These are phyloP conservation scores for Orussus abietinus DNA, from an alignment of 1,140 invertebrate species.

Conservation along the genomic window DNA sequence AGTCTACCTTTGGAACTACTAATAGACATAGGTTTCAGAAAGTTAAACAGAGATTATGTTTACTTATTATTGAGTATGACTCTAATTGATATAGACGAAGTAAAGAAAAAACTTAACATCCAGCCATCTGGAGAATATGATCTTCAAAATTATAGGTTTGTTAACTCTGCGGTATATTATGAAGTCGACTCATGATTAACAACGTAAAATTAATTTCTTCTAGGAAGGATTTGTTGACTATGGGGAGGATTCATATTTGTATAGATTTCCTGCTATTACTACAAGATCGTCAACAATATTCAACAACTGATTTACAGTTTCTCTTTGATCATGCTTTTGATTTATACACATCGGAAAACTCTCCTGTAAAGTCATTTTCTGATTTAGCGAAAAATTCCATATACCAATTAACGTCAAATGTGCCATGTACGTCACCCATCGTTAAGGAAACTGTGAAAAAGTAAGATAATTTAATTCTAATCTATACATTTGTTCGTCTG, in stretches of 20 bases:
- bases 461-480: conserved; percentile 21
- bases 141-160: conserved; percentile 31
- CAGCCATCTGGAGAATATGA: conserved; percentile 23
- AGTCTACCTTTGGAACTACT: conserved; percentile 38
- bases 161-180: no score
- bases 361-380: conserved; percentile 24
- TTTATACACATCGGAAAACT: conserved; percentile 28
- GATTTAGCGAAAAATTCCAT: conserved; percentile 25
- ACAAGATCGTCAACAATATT: conserved; percentile 34
- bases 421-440: conserved; percentile 23
- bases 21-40: conserved; percentile 42
- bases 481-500: conserved; percentile 8
- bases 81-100: conserved; percentile 27
- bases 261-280: conserved; percentile 41
- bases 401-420: conserved; percentile 24
- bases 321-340: conserved; percentile 30
- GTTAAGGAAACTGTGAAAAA: conserved; percentile 27
- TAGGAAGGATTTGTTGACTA: conserved; percentile 29
- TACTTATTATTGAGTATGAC: conserved; percentile 31
- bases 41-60: conserved; percentile 39
- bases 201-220: conserved; percentile 19
- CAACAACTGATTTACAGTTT: conserved; percentile 25
- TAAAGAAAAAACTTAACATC: conserved; percentile 26
- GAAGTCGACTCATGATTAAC: no score
- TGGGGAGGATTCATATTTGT: conserved; percentile 40